Conservation (phyloP, 2,113 vertebrate species). For the Engraulis encrasicolus region DNA sequence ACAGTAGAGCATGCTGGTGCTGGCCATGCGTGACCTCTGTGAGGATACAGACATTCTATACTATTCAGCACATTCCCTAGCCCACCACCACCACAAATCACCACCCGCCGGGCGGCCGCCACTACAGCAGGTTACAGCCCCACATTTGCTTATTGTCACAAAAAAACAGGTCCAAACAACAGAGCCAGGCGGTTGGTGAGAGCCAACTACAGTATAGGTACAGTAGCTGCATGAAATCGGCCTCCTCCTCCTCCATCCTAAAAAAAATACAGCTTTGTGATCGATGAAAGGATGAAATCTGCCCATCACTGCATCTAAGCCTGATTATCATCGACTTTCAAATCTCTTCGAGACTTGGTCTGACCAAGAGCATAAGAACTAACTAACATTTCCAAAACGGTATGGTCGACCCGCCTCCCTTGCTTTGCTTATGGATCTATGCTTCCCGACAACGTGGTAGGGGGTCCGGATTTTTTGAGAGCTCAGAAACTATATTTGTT, state of each 20-base stretch:
- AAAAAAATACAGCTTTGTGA: not conserved
- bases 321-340: too few relatives aligned
- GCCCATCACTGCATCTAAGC: not conserved
- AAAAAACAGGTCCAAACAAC: not conserved
- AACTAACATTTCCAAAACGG: too few relatives aligned
- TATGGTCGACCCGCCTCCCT: too few relatives aligned
- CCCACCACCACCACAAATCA: not conserved
- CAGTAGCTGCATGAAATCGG: too few relatives aligned
- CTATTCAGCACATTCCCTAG: constrained; percentile 5
- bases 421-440: not conserved
- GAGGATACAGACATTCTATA: not conserved
- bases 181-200: not conserved
- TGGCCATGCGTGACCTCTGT: not conserved
- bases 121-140: not conserved
- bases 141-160: not conserved
- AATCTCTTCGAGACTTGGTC: too few relatives aligned
- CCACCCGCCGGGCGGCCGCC: not conserved
- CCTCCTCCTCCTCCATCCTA: not conserved
- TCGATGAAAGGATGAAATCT: not conserved
- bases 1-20: not conserved
- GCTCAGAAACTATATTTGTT: too few relatives aligned
- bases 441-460: too few relatives aligned
- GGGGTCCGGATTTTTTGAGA: too few relatives aligned
- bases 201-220: too few relatives aligned
- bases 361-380: too few relatives aligned